Evolutionary conservation across 2,888 invertebrate genomes (phyloP), one percentile per base, ranked within the genome.

Genomic region (Meta bourneti): DNA sequence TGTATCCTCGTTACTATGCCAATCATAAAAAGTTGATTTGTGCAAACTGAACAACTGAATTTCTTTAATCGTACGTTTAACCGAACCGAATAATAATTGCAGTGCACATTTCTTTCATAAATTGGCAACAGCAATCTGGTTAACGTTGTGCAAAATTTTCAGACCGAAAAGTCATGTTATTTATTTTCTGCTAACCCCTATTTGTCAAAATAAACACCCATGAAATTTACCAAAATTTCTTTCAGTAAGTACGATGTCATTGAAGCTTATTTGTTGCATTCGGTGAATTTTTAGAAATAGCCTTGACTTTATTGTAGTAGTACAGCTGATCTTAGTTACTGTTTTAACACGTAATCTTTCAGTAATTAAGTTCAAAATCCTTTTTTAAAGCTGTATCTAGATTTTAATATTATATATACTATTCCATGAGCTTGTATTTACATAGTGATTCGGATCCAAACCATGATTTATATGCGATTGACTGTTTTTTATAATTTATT

Each of bases 111-210:
- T 13, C n/a, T 19, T 61, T 7, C 9, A 48, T 72, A 80, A 20
- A 13, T 74, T 91, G 91, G 91, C 91, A 91, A 84, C 84, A 20
- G 13, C 48, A 16, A 19, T 51, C 19, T 54, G 69, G 91, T 72
- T 91, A 87, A 87, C 91, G 91, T 91, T 91, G 91, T 87, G 87
- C 74, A 61, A 87, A 91, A 87, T 83, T 87, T 87, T 87, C 49
- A 54, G 81, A 82, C 70, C 77, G 19, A 34, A 75, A 49, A 69
- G 49, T 48, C 69, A 71, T 87, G 61, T 87, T 87, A 72, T 80
- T 61, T 87, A 87, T 87, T 87, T 87, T 80, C 71, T 80, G 54
- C 70, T 79, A 79, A 49, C 48, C 34, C 34, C 11, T 48, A 49
- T 80, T 48, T 34, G 19, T 71, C 70, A 54, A 72, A 75, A 75